These are phyloP conservation scores for Steinernema scapterisci DNA, from an alignment of 2,888 invertebrate genomes.

Conservation along the genomic window DNA sequence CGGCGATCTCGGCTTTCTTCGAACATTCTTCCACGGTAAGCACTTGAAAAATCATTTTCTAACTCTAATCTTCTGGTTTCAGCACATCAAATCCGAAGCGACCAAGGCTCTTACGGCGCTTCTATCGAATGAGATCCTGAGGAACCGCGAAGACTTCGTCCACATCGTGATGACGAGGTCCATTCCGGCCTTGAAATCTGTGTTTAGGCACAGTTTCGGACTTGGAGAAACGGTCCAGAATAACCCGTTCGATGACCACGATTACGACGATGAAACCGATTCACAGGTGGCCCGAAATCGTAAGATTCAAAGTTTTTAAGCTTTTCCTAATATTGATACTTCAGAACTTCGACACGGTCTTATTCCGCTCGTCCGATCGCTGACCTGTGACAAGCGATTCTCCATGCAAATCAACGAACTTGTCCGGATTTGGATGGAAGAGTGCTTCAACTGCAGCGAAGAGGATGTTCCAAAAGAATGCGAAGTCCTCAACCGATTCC, in stretches of 20 bases:
- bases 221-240: neutral
- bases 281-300: neutral
- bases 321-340: neutral
- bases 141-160: neutral
- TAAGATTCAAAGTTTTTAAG: neutral
- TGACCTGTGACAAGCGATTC: neutral
- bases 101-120: neutral
- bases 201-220: conserved; percentile 4
- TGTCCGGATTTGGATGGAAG: conserved; percentile 8
- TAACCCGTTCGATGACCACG: conserved; percentile 25
- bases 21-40: conserved; percentile 2
- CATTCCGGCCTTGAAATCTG: neutral
- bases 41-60: neutral
- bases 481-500: neutral
- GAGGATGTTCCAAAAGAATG: neutral
- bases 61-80: neutral
- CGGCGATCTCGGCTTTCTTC: conserved; percentile 7
- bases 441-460: neutral
- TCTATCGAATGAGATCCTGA: conserved; percentile 1
- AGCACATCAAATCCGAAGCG: neutral
- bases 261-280: conserved; percentile 5
- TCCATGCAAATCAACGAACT: neutral
- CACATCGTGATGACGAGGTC: neutral
- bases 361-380: neutral
- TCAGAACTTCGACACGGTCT: neutral